Conservation (phyloP, 2,888 invertebrate species). For the Trichogramma evanescens region DNA sequence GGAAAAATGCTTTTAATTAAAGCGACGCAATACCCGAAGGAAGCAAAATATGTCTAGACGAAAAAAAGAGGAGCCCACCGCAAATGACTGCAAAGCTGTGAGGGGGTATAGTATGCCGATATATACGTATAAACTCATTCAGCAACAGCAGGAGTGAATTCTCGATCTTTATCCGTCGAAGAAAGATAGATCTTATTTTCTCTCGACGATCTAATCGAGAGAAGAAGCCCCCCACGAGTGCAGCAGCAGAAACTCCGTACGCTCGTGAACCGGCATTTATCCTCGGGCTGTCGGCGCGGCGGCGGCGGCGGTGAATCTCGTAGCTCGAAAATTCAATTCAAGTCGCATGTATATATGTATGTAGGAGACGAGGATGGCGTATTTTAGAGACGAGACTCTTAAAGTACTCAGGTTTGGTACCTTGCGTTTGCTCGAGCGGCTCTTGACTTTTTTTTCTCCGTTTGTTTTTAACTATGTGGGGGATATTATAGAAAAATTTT, state of each 20-base stretch:
- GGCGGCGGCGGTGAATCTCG: not conserved
- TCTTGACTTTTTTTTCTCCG: too few relatives aligned
- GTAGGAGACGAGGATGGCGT: too few relatives aligned
- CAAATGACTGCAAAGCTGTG: too few relatives aligned
- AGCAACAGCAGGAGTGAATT: not conserved
- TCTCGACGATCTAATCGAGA: slow-evolving; percentile 4
- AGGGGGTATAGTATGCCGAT: too few relatives aligned
- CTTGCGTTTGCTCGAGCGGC: too few relatives aligned
- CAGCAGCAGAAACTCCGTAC: too few relatives aligned
- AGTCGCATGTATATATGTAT: too few relatives aligned
- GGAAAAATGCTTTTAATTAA: slow-evolving; percentile 5
- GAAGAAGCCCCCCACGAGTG: not conserved
- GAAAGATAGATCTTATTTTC: slow-evolving; percentile 11
- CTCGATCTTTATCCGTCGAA: slow-evolving; percentile 7
- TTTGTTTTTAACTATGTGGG: too few relatives aligned
- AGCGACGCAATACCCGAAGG: slow-evolving; percentile 1
- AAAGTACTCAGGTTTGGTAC: too few relatives aligned
- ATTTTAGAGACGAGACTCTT: too few relatives aligned
- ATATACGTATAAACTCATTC: too few relatives aligned
- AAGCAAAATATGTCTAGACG: not conserved
- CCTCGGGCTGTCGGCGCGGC: slow-evolving; percentile 6
- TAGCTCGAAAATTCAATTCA: slow-evolving; percentile 11
- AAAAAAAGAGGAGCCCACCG: not conserved
- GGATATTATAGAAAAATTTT: too few relatives aligned
- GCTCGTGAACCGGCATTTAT: not conserved